phyloP scores from a whole-genome alignment of 2,113 vertebrate genomes.

The Chiloscyllium plagiosum region DNA sequence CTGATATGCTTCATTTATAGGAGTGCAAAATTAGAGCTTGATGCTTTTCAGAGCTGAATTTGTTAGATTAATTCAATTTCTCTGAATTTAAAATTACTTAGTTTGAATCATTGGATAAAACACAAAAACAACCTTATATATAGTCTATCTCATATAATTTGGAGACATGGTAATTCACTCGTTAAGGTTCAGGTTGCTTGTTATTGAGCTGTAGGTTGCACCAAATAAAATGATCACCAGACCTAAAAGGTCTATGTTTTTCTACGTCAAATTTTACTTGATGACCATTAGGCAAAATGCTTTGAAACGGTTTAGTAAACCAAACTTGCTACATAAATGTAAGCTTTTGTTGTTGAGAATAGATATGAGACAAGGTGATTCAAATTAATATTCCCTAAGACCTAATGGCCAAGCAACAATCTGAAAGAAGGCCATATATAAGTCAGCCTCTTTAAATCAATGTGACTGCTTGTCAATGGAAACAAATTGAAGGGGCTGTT shows the following conservation, averaged over 20 bases:
- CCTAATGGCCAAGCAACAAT: too few relatives aligned
- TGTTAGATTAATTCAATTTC: background rate
- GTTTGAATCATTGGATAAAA: background rate
- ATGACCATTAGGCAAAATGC: background rate
- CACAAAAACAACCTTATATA: background rate
- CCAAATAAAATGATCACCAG: background rate
- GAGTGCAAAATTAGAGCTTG: background rate
- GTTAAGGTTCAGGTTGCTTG: background rate
- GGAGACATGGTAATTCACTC: background rate
- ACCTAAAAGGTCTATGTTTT: background rate
- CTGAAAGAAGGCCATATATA: too few relatives aligned
- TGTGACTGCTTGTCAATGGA: too few relatives aligned
- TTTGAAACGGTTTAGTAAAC: background rate
- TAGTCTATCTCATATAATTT: background rate
- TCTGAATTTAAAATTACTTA: background rate
- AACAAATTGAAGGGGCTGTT: too few relatives aligned
- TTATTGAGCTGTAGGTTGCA: background rate
- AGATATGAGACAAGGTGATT: background rate
- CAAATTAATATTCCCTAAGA: background rate
- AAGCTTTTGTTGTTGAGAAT: background rate
- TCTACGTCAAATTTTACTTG: background rate
- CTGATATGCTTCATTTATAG: background rate
- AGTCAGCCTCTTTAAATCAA: too few relatives aligned
- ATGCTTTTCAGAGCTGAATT: background rate
- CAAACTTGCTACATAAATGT: background rate